Evolutionary conservation across 2,797 vertebrate species (phyloP), one percentile per base, ranked within the genome.

Genomic region (Lindbergichthys nudifrons): DNA sequence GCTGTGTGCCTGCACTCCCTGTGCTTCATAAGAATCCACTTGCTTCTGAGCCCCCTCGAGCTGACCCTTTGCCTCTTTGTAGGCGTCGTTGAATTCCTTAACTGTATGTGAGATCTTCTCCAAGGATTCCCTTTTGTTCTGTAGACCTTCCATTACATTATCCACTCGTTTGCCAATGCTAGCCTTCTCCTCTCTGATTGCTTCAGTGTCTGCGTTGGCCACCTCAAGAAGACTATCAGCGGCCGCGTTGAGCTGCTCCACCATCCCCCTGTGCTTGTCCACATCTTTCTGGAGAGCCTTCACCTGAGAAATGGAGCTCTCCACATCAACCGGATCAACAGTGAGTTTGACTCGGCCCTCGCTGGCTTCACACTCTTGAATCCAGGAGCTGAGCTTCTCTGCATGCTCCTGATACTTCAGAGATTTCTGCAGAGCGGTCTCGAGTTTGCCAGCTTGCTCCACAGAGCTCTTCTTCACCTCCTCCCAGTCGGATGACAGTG

Each of bases 251-350:
- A 98, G 91, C 53, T 97, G 92, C 73, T 98, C 97, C 70, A 98
- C 89, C 90, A 95, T 91, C 3, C 96, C 96, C 5, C 96, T 92
- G 82, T 96, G 97, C 64, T 98, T 98, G 88, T 99, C 97, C 30
- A 97, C 90, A 46, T 99, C 97, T 78, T 97, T 98, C 90, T 98
- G 97, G 75, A 98, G 95, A 54, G 92, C 93, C 77, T 95, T 97
- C 54, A 97, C 87, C 79, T 96, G 95, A 65, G 89, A 91, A 39
- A 98, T 82, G 23, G 95, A 95, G 60, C 91, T 93, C 58, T 99
- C 96, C 4, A 95, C 90, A 30, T 94, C 93, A 8, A 72, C 79
- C 0, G 95, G 95, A 73, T 97, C 94, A 59, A 95, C 77, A 0
- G 92, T 88, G 70, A 97, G 90, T 81, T 94, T 95, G 32, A 98